Evolutionary conservation across 1,140 invertebrate genomes (phyloP).

Genomic region (Drosophila tropicalis): DNA sequence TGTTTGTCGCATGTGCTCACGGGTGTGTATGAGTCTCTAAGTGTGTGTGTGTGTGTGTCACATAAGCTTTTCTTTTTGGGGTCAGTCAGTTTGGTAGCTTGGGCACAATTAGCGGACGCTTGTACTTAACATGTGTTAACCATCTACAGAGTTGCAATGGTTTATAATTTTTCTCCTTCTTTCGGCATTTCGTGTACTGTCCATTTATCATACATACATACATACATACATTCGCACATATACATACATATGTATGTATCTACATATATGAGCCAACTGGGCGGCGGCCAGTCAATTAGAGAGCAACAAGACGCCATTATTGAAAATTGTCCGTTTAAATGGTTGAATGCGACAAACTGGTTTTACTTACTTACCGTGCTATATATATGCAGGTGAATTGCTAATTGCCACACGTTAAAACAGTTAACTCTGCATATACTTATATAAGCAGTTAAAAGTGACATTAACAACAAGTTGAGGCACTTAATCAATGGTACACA

Average conservation of each 20-base stretch:
- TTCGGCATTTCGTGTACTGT: constrained; percentile 27
- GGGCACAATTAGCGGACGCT: constrained; percentile 67
- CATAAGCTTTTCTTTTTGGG: constrained; percentile 52
- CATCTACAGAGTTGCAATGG: constrained; percentile 46
- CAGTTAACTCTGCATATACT: constrained; percentile 16
- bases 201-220: constrained; percentile 33
- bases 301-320: constrained; percentile 40
- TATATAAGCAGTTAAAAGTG: background rate
- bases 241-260: too few species aligned
- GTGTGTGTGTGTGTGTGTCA: constrained; percentile 34
- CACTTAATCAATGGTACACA: too few species aligned
- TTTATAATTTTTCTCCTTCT: constrained; percentile 20
- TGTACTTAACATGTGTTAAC: constrained; percentile 64
- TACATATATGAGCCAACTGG: constrained; percentile 22
- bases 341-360: constrained; percentile 27
- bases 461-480: background rate
- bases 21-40: constrained; percentile 17
- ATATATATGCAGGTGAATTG: constrained; percentile 9
- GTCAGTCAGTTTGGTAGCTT: constrained; percentile 49
- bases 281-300: constrained; percentile 55
- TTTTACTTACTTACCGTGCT: background rate
- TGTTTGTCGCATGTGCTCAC: constrained; percentile 66
- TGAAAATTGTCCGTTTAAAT: constrained; percentile 39
- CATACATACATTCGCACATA: too few species aligned
- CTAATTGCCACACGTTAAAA: constrained; percentile 15